Base-by-base conservation (phyloP, 2,888 invertebrate species). In the Uloborus plumipes region DNA sequence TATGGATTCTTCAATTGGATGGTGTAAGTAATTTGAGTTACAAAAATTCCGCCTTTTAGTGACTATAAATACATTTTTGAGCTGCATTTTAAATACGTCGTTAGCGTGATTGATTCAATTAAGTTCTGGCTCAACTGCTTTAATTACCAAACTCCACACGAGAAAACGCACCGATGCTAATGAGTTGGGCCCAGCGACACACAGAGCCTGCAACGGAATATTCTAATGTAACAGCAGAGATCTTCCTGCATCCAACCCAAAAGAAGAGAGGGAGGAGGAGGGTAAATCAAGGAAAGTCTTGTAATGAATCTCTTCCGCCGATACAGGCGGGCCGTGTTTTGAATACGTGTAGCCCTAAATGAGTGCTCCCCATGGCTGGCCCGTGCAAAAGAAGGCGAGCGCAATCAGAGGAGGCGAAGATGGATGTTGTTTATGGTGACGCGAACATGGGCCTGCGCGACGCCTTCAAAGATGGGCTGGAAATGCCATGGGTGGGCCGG, bases 351-450 rank as follows among this genome's bases (percentile, higher is more conserved):
- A 31, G 64, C n/a, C 67, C 58, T 62, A 62, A 81, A 81, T 81
- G 80, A 81, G 58, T 62, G 62, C 69, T 74, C 74, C 74, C 80
- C 51, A 62, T 22, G 64, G 64, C 18, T 62, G 49, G 20, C 26
- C 18, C 31, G 47, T 53, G 67, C 31, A n/a, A 55, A 64, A 51
- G 51, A 65, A 59, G 65, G 26, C 49, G 55, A 31, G 7, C 20
- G 51, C 78, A 65, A 66, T 61, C 69, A 69, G 67, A 50, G 62
- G 18, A 65, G 64, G 74, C 53, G 74, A 74, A 74, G 74, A 74
- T 58, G 67, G 74, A 70, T 58, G 80, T 81, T 64, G 80, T 81
- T 81, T 81, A 81, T 70, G 80, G 39, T 62, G 73, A 74, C 74
- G 62, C 61, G 62, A 55, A 69, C 69, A 58, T 53, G 62, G 61